Evolutionary conservation across 92 coral and sea anemone species (phyloP).

Genomic region (Siderastrea radians): DNA sequence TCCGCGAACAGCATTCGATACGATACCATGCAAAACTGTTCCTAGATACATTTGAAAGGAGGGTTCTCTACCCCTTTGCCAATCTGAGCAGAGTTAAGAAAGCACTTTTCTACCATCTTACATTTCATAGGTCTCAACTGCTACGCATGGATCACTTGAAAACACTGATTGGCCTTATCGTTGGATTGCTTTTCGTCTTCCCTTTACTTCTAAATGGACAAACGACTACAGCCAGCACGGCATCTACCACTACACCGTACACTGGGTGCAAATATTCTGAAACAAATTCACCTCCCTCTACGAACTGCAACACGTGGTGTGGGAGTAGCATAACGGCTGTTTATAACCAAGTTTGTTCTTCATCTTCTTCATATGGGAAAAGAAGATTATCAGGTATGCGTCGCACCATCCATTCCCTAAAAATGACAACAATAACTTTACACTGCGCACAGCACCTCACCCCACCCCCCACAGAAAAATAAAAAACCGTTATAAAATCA

Average conservation of each 20-base stretch:
- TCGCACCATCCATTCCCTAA: no score
- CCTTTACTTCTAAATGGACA: slow-evolving; percentile 12
- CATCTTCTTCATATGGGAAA: no score
- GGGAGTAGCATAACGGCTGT: neutral
- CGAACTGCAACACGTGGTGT: neutral
- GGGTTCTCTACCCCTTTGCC: neutral
- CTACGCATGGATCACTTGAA: slow-evolving; percentile 23
- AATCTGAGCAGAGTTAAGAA: neutral
- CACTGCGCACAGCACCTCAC: no score
- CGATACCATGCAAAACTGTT: no score
- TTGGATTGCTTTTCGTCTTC: neutral
- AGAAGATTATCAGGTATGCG: neutral
- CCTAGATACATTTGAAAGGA: no score
- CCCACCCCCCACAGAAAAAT: no score
- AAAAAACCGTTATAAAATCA: no score
- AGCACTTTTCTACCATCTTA: neutral
- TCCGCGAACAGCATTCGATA: no score
- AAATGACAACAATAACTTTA: no score
- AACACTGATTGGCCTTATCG: neutral
- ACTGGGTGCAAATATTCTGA: neutral
- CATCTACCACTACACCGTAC: neutral
- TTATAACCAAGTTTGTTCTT: neutral
- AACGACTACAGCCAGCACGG: neutral
- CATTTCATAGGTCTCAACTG: neutral
- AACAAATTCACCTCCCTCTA: neutral